Percentiles rank a stretch among this genome's conserved stretches.
Evolutionary conservation across 1,140 invertebrate species (phyloP).

Genomic region (Pachypsylla venusta): DNA sequence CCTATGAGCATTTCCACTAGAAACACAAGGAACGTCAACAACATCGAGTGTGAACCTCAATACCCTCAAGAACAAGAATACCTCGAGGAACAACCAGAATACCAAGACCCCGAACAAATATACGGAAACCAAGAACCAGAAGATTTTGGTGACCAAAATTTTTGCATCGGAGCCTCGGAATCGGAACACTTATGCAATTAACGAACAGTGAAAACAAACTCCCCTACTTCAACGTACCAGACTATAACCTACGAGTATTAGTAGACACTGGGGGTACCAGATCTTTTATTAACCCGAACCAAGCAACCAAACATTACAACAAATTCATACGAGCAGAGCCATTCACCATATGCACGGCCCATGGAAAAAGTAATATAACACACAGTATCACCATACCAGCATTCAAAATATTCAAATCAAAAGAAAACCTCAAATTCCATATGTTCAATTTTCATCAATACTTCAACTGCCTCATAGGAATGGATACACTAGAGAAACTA

Average conservation of each 20-base stretch:
- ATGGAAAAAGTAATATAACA: not conserved
- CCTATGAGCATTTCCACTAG: too few species aligned
- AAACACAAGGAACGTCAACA: too few species aligned
- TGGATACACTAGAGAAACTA: too few species aligned
- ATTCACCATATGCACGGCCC: constrained; percentile 8
- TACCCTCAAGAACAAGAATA: too few species aligned
- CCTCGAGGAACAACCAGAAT: too few species aligned
- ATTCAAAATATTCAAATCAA: not conserved
- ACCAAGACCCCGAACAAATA: too few species aligned
- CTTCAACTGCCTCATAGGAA: not conserved
- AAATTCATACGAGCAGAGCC: not conserved
- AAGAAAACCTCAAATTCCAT: not conserved
- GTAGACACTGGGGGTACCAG: constrained; percentile 13
- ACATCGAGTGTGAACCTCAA: too few species aligned
- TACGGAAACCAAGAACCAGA: too few species aligned
- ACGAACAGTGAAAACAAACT: not conserved
- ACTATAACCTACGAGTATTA: constrained; percentile 11
- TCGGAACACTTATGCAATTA: not conserved
- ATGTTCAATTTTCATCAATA: not conserved
- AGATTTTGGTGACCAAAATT: not conserved
- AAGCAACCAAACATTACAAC: constrained; percentile 12
- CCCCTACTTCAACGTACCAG: constrained; percentile 9
- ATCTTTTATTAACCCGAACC: constrained; percentile 13
- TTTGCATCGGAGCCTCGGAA: not conserved
- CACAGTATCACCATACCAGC: not conserved